Evolutionary conservation across 1,140 invertebrate species (phyloP), one percentile per base, ranked within the genome.

Genomic region (Drosophila nasuta): DNA sequence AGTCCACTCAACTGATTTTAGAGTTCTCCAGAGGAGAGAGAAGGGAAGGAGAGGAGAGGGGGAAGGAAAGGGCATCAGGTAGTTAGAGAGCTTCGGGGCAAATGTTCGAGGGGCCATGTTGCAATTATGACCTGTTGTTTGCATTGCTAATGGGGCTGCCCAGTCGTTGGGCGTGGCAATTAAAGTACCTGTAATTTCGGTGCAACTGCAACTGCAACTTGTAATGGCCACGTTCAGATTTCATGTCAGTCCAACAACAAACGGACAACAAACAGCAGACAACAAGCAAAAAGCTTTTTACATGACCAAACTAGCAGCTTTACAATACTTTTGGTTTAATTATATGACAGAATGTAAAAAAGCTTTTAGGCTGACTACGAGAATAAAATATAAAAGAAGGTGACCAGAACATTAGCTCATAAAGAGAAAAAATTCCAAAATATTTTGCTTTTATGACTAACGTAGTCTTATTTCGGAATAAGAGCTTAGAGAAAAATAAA

Each of bases 91-190:
- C 20, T 20, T 20, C 20, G 20, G 20, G 20, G 20, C 20, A 20
- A 20, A 20, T 20, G 20, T 20, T 20, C 20, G 20, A 25, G 20
- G 20, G 20, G 20, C 20, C 20, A 25, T 25, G 20, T 52, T 77
- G 77, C 76, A 82, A 82, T 82, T 82, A 82, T 74, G 67, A 52
- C 52, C 69, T 82, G 80, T 77, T 74, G 69, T 78, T 69, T 66
- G 67, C 46, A 62, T 77, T 65, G 75, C 79, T 78, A 82, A 81
- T 77, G 79, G 79, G 65, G 74, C 49, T 33, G 64, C 68, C 49
- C n/a, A 54, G 35, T 38, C 20, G 51, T 62, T 25, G 57, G 60
- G 77, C 69, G 46, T 63, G 62, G 69, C 45, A 59, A 59, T 59
- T 68, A 68, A 58, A 58, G 54, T 58, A 60, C 66, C n/a, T 33